These are phyloP conservation scores for Notodromas monacha DNA, from an alignment of 2,888 invertebrate species.

Conservation along the genomic window DNA sequence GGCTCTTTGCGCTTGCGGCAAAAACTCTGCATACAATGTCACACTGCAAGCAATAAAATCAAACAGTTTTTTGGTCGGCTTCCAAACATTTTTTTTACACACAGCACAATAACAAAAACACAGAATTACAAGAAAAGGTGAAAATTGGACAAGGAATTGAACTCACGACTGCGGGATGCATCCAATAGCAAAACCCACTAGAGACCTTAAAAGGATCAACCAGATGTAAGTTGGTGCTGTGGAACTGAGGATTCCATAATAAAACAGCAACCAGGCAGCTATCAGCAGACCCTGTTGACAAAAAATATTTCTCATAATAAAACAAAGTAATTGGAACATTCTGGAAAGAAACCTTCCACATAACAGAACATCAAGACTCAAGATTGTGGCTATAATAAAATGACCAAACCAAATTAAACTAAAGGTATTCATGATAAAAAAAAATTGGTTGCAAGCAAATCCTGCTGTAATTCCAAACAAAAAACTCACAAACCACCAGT, in stretches of 20 bases:
- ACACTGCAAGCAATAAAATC: slow-evolving; percentile 27
- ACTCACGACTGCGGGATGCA: slow-evolving; percentile 89
- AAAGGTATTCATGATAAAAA: too few relatives aligned
- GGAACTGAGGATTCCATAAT: slow-evolving; percentile 61
- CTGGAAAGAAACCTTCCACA: too few relatives aligned
- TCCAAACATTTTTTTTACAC: too few relatives aligned
- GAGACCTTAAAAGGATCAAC: slow-evolving; percentile 54
- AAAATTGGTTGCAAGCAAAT: too few relatives aligned
- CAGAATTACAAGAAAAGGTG: slow-evolving; percentile 1
- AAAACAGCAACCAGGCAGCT: slow-evolving; percentile 59
- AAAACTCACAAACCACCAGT: too few relatives aligned
- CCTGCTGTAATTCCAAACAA: too few relatives aligned
- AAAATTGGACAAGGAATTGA: slow-evolving; percentile 5
- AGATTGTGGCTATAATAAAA: too few relatives aligned
- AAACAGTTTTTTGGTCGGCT: slow-evolving; percentile 5
- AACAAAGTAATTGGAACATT: too few relatives aligned
- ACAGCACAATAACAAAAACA: too few relatives aligned
- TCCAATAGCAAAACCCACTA: slow-evolving; percentile 82
- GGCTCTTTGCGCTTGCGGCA: slow-evolving; percentile 67
- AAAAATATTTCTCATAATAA: background rate
- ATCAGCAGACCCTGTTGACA: slow-evolving; percentile 37
- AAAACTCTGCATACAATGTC: slow-evolving; percentile 75
- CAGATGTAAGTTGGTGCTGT: slow-evolving; percentile 67
- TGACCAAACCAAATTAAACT: too few relatives aligned
- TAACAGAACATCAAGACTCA: too few relatives aligned